Evolutionary conservation across 2,113 vertebrate genomes (phyloP).

Genomic region (Vanacampus margaritifer): DNA sequence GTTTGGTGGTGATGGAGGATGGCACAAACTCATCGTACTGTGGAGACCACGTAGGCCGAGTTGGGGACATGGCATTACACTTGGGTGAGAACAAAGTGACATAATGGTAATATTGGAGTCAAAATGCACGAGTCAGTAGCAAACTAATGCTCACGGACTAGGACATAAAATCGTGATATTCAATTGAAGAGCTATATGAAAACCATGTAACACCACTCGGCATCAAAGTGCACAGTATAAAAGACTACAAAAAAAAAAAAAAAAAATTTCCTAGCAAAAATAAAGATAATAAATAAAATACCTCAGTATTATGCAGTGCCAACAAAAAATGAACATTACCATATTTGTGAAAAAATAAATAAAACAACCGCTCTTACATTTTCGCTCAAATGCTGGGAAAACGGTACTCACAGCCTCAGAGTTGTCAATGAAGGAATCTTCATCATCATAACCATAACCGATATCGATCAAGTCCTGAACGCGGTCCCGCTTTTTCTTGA

Average conservation of each 20-base stretch:
- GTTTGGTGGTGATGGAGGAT: slow-evolving; percentile 85
- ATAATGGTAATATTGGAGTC: too few species aligned
- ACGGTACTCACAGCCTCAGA: slow-evolving; percentile 87
- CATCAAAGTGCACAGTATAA: background rate
- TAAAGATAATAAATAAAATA: too few species aligned
- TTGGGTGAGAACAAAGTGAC: too few species aligned
- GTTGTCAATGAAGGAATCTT: slow-evolving; percentile 97
- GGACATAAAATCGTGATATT: background rate
- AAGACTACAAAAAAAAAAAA: too few species aligned
- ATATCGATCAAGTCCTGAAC: slow-evolving; percentile 93
- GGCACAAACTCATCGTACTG: slow-evolving; percentile 97
- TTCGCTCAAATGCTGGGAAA: background rate
- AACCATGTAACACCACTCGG: background rate
- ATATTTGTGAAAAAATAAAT: too few species aligned
- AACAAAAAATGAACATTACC: too few species aligned
- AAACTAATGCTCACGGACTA: too few species aligned
- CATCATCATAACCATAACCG: slow-evolving; percentile 92
- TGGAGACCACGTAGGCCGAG: background rate
- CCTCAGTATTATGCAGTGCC: background rate
- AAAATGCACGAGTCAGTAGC: too few species aligned
- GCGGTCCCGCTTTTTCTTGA: slow-evolving; percentile 82
- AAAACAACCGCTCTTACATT: too few species aligned
- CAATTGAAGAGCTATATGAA: background rate
- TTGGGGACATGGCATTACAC: background rate
- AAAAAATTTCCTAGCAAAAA: too few species aligned